phyloP scores from a whole-genome alignment of 2,888 invertebrate genomes.

The Eustalomyia histrio region DNA sequence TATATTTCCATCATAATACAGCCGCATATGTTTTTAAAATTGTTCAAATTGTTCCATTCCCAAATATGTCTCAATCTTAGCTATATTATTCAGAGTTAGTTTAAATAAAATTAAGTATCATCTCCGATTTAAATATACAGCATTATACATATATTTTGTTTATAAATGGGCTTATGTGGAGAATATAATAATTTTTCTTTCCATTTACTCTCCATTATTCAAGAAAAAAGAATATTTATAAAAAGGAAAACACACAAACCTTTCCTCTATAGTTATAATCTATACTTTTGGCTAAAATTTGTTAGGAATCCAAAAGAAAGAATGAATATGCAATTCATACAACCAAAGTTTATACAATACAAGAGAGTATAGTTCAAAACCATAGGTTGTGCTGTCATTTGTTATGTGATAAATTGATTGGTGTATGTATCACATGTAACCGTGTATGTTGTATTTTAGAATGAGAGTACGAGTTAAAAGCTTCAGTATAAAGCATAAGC shows the following conservation, averaged over 20 bases:
- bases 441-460: not conserved
- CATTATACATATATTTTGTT: not conserved
- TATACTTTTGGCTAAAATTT: not conserved
- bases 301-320: not conserved
- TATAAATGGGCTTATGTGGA: slow-evolving; percentile 28
- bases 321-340: not conserved
- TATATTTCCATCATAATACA: no score
- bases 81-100: no score
- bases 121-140: no score
- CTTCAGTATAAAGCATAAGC: slow-evolving; percentile 19
- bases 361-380: slow-evolving; percentile 6
- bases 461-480: not conserved
- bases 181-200: slow-evolving; percentile 11
- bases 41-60: no score
- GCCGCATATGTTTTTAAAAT: no score
- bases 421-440: not conserved
- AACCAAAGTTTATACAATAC: not conserved
- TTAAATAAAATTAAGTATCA: no score
- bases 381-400: slow-evolving; percentile 29
- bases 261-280: not conserved
- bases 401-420: slow-evolving; percentile 49
- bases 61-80: no score
- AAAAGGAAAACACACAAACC: not conserved
- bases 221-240: not conserved
- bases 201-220: not conserved